Conservation (phyloP, 2,888 invertebrate genomes). For the Drosophila borealis region DNA sequence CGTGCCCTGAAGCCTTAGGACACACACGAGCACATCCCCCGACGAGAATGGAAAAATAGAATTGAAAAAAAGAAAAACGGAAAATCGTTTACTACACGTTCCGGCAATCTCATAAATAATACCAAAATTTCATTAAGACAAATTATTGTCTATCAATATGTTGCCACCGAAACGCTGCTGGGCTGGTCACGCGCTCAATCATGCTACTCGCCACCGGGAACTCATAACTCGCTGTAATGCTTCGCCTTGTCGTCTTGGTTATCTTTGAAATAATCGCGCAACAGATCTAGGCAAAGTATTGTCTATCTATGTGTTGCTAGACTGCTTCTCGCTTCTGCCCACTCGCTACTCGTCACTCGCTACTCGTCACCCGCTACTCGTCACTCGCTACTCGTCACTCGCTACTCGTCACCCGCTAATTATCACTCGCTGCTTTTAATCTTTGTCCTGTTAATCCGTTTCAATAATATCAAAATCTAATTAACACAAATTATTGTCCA, state of each 20-base stretch:
- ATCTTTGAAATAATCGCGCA: no score
- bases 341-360: neutral
- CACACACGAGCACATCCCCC: conserved; percentile 44
- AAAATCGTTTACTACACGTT: conserved; percentile 73
- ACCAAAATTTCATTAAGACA: conserved; percentile 85
- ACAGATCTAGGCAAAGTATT: no score
- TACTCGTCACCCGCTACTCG: neutral
- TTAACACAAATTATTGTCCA: no score
- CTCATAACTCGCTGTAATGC: neutral
- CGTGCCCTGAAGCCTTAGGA: conserved; percentile 50
- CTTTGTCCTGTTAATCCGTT: no score
- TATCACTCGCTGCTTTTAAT: no score
- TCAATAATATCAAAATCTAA: no score
- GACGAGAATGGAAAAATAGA: neutral
- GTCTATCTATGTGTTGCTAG: no score
- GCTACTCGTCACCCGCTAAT: neutral
- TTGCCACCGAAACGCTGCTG: conserved; percentile 69
- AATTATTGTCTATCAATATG: conserved; percentile 86
- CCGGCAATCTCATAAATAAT: conserved; percentile 84
- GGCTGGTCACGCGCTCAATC: conserved; percentile 13
- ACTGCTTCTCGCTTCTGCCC: no score
- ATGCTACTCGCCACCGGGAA: neutral
- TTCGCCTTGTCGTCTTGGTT: no score
- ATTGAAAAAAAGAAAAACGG: neutral
- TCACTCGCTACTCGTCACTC: neutral